A percentile compares a stretch with the other conserved stretches of the same genome.
These are phyloP conservation scores for Petrolisthes cinctipes DNA, from an alignment of 2,888 invertebrate genomes.

Conservation along the genomic window DNA sequence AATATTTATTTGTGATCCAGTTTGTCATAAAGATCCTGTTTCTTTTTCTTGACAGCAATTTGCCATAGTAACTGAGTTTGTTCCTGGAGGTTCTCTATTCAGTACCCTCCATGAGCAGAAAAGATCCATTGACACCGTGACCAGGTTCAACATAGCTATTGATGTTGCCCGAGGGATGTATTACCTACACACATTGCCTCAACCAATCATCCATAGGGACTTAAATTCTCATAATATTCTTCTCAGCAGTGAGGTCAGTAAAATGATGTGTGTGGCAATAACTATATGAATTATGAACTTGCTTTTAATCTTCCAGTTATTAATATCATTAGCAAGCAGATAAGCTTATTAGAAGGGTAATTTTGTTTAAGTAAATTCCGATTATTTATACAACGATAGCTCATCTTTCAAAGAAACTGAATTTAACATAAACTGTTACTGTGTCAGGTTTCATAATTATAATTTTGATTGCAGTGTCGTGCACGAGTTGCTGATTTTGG, in stretches of 20 bases:
- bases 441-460: background rate
- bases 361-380: no score
- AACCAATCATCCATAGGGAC: constrained; percentile 72
- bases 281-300: no score
- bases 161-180: constrained; percentile 72
- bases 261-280: no score
- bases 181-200: constrained; percentile 71
- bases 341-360: no score
- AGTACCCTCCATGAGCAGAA: constrained; percentile 72
- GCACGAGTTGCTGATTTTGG: constrained; percentile 73
- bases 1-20: background rate
- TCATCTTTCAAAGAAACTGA: no score
- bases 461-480: constrained; percentile 67
- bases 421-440: background rate
- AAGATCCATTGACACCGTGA: constrained; percentile 71
- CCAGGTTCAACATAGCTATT: constrained; percentile 70
- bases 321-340: no score
- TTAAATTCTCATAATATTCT: constrained; percentile 72
- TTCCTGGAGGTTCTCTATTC: constrained; percentile 71
- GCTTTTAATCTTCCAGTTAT: no score
- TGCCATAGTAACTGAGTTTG: constrained; percentile 72
- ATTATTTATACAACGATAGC: no score
- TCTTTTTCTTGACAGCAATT: constrained; percentile 69
- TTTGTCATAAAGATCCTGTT: background rate
- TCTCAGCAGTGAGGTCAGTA: constrained; percentile 68